Percentiles rank a stretch among this genome's conserved stretches.
Evolutionary conservation across 2,113 vertebrate species (phyloP).

Genomic region (Cranoglanis bouderius): DNA sequence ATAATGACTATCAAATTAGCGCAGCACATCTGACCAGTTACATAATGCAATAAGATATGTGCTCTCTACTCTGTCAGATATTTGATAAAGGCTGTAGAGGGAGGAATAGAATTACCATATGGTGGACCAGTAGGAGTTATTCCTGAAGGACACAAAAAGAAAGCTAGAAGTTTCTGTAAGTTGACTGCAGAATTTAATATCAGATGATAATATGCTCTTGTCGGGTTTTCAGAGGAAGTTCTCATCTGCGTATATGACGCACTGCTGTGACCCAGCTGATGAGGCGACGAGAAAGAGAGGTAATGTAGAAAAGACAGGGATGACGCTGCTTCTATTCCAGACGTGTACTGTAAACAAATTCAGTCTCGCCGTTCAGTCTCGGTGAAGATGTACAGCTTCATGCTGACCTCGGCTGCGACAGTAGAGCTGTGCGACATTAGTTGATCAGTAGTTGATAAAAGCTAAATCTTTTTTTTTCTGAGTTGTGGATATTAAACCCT

Average conservation of each 20-base stretch:
- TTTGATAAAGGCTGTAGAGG: conserved; percentile 9
- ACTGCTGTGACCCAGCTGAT: conserved; percentile 47
- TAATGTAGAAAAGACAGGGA: conserved; percentile 4
- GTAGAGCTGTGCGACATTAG: neutral
- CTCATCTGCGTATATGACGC: conserved; percentile 41
- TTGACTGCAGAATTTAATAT: neutral
- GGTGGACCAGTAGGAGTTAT: neutral
- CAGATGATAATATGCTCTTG: neutral
- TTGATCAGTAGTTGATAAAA: neutral
- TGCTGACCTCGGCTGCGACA: neutral
- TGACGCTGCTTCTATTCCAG: neutral
- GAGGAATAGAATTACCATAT: conserved; percentile 16
- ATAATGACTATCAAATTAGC: conserved; percentile 27
- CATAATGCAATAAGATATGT: conserved; percentile 13
- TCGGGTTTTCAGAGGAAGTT: conserved; percentile 37
- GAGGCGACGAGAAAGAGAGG: conserved; percentile 30
- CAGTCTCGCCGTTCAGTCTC: conserved; percentile 14
- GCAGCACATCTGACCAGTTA: neutral
- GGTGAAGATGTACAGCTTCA: conserved; percentile 24
- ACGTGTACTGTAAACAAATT: conserved; percentile 33
- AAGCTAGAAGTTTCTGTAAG: conserved; percentile 1
- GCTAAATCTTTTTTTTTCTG: neutral
- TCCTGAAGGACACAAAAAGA: neutral
- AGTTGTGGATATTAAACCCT: neutral
- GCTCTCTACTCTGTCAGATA: neutral